These are phyloP conservation scores for Dinomys branickii DNA, from an alignment of 2,113 vertebrate species.

Conservation along the genomic window DNA sequence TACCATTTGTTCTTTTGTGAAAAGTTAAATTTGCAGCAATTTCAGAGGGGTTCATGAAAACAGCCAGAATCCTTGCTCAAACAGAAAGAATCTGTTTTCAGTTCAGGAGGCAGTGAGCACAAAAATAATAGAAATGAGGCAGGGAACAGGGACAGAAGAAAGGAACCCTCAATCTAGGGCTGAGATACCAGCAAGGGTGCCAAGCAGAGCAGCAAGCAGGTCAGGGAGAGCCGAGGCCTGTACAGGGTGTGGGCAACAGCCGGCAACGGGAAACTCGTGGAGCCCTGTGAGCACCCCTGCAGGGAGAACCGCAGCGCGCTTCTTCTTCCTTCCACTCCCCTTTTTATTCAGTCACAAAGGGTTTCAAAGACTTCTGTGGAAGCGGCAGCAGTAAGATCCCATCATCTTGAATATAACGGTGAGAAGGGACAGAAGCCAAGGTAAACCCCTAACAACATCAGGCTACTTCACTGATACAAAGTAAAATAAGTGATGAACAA, in stretches of 20 bases:
- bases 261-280: not conserved
- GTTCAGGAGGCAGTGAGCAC: slow-evolving; percentile 24
- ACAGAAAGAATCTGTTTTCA: slow-evolving; percentile 54
- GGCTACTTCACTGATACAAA: not conserved
- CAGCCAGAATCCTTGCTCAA: not conserved
- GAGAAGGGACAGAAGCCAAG: not conserved
- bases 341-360: slow-evolving; percentile 27
- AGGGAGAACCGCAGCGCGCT: not conserved
- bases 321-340: not conserved
- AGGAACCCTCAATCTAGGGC: slow-evolving; percentile 31
- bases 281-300: not conserved
- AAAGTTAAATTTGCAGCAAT: slow-evolving; percentile 55
- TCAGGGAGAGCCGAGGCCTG: not conserved
- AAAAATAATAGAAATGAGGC: slow-evolving; percentile 48
- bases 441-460: not conserved
- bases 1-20: slow-evolving; percentile 8
- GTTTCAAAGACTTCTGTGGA: not conserved
- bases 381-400: not conserved
- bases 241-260: not conserved
- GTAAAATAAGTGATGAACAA: slow-evolving; percentile 14
- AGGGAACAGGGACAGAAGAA: slow-evolving; percentile 54
- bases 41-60: slow-evolving; percentile 7
- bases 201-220: not conserved
- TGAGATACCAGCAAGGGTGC: not conserved
- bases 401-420: not conserved